Conservation (phyloP, 2,113 vertebrate genomes). For the Neolamprologus sp. region DNA sequence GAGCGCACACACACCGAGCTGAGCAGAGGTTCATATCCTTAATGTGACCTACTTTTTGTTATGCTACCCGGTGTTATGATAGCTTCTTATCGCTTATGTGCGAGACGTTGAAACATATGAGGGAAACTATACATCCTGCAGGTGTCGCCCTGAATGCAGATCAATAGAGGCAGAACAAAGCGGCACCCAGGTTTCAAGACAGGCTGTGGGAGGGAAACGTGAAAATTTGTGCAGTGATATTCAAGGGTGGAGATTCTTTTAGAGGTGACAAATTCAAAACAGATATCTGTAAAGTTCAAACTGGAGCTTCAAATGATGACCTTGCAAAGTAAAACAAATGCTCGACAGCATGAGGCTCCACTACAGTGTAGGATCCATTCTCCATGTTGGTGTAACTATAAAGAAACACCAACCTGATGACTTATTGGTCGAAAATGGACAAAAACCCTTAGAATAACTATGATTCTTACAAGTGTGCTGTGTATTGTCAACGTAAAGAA, state of each 20-base stretch:
- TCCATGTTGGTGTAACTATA: not conserved
- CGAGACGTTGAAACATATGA: not conserved
- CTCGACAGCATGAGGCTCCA: not conserved
- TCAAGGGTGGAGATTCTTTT: not conserved
- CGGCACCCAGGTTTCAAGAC: not conserved
- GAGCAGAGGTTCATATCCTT: slow-evolving; percentile 35
- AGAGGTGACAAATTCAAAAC: not conserved
- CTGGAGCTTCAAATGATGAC: not conserved
- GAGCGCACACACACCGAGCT: not conserved
- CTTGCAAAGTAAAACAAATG: not conserved
- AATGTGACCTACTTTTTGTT: slow-evolving; percentile 46
- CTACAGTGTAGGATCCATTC: not conserved
- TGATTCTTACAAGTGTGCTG: not conserved
- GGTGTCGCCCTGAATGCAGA: slow-evolving; percentile 16
- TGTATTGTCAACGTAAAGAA: not conserved
- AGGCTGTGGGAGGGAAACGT: not conserved
- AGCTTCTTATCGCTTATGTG: slow-evolving; percentile 13
- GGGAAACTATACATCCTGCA: not conserved
- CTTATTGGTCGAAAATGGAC: not conserved
- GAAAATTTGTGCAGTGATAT: not conserved
- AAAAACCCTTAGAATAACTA: not conserved
- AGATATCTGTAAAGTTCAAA: not conserved
- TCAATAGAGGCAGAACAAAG: not conserved
- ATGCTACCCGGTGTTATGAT: slow-evolving; percentile 36
- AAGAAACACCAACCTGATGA: not conserved